Conservation (phyloP, 1,140 invertebrate genomes). For the Pogonomyrmex barbatus region DNA sequence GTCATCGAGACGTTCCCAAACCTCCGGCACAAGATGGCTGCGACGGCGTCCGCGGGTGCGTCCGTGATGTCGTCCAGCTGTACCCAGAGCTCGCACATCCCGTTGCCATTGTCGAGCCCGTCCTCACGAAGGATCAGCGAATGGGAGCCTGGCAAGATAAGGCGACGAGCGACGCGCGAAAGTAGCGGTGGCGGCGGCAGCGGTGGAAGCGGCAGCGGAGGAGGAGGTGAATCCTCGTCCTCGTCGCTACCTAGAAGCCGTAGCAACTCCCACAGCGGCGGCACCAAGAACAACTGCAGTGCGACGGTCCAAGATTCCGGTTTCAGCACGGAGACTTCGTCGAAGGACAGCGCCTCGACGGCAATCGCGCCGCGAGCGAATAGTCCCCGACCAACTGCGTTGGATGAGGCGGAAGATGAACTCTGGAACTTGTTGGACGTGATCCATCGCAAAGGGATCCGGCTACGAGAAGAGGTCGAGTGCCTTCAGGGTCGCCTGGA, state of each 20-base stretch:
- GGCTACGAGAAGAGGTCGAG: slow-evolving; percentile 91
- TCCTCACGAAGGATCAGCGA: slow-evolving; percentile 85
- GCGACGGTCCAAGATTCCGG: slow-evolving; percentile 93
- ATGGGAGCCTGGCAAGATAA: slow-evolving; percentile 92
- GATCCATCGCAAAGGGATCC: slow-evolving; percentile 92
- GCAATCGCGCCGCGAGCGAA: slow-evolving; percentile 81
- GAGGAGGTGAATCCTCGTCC: slow-evolving; percentile 82
- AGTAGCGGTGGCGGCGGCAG: slow-evolving; percentile 59
- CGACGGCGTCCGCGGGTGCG: slow-evolving; percentile 82
- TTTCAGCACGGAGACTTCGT: slow-evolving; percentile 93
- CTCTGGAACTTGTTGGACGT: slow-evolving; percentile 94
- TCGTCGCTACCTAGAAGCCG: slow-evolving; percentile 88
- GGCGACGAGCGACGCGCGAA: slow-evolving; percentile 87
- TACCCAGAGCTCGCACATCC: slow-evolving; percentile 79
- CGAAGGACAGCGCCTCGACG: slow-evolving; percentile 90
- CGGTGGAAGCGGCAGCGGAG: slow-evolving; percentile 85
- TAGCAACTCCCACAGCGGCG: slow-evolving; percentile 89
- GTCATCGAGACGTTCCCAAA: slow-evolving; percentile 96
- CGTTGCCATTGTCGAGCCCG: slow-evolving; percentile 80
- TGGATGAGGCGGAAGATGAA: slow-evolving; percentile 91
- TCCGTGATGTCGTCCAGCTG: slow-evolving; percentile 81
- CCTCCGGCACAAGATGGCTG: slow-evolving; percentile 92
- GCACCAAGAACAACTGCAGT: slow-evolving; percentile 86
- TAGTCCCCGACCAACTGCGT: slow-evolving; percentile 82
- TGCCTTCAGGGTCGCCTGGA: slow-evolving; percentile 86